These are phyloP conservation scores for Pygathrix nemaeus DNA, from an alignment of 2,113 vertebrate species.

Conservation along the genomic window DNA sequence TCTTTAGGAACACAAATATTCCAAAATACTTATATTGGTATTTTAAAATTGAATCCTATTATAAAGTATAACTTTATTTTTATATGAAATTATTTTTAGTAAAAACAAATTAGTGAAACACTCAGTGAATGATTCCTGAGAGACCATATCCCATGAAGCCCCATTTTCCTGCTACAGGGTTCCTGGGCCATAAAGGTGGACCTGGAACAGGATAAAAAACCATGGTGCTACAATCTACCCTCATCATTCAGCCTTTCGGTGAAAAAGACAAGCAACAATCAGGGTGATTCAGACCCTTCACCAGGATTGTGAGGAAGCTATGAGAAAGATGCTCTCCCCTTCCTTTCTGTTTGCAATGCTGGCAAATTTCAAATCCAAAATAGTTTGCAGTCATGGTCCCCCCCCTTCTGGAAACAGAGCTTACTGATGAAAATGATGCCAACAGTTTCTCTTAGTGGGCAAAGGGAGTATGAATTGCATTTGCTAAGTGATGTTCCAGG, in stretches of 20 bases:
- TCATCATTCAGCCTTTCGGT: neutral
- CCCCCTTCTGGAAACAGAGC: neutral
- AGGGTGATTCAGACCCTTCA: neutral
- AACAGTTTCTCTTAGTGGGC: slow-evolving; percentile 15
- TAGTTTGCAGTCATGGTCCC: neutral
- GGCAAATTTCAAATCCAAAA: neutral
- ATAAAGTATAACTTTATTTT: neutral
- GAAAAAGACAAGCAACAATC: neutral
- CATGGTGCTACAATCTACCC: neutral
- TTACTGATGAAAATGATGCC: neutral
- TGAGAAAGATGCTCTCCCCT: neutral
- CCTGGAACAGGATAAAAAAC: neutral
- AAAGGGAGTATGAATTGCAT: neutral
- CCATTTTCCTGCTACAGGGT: neutral
- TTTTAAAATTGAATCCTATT: slow-evolving; percentile 11
- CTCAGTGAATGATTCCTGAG: neutral
- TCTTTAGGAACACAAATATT: slow-evolving; percentile 22
- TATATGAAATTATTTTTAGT: neutral
- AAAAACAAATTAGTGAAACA: neutral
- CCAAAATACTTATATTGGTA: neutral
- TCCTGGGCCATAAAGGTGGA: neutral
- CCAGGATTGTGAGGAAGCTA: neutral
- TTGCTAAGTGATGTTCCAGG: slow-evolving; percentile 55
- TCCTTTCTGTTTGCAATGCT: neutral
- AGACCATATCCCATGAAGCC: neutral